Percentiles rank a stretch among this genome's conserved stretches.
These are phyloP conservation scores for Platichthys stellatus DNA, from an alignment of 2,113 vertebrate genomes.

Conservation along the genomic window DNA sequence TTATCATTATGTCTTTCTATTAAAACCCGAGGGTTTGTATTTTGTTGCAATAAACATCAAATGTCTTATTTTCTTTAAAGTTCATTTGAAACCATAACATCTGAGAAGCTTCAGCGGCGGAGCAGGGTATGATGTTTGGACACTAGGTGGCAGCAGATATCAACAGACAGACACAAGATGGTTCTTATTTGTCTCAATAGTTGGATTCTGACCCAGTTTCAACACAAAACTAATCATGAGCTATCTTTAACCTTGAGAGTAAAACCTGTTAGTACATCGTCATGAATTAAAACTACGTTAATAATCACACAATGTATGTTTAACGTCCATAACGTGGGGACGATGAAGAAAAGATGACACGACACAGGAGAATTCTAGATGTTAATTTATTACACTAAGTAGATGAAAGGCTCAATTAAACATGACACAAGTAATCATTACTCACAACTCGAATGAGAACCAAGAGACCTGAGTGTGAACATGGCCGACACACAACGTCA, in stretches of 20 bases:
- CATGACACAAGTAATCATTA: slow-evolving; percentile 42
- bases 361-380: neutral
- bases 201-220: neutral
- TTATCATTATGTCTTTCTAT: too few relatives aligned
- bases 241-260: neutral
- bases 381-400: slow-evolving; percentile 62
- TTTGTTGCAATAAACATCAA: too few relatives aligned
- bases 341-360: neutral
- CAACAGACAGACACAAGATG: slow-evolving; percentile 1
- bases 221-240: neutral
- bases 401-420: slow-evolving; percentile 33
- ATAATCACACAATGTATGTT: neutral
- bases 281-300: neutral
- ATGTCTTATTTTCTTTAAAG: neutral
- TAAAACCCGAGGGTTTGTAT: too few relatives aligned
- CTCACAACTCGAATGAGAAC: slow-evolving; percentile 35
- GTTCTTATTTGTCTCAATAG: neutral
- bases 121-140: neutral
- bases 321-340: neutral
- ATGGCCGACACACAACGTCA: slow-evolving; percentile 31
- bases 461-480: slow-evolving; percentile 48
- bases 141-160: slow-evolving; percentile 61
- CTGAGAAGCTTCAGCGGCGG: too few relatives aligned
- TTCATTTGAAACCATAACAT: too few relatives aligned
- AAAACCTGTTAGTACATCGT: neutral